Percentiles rank a stretch among this genome's conserved stretches.
phyloP scores from a whole-genome alignment of 2,113 vertebrate genomes.

The Cavia porcellus region DNA sequence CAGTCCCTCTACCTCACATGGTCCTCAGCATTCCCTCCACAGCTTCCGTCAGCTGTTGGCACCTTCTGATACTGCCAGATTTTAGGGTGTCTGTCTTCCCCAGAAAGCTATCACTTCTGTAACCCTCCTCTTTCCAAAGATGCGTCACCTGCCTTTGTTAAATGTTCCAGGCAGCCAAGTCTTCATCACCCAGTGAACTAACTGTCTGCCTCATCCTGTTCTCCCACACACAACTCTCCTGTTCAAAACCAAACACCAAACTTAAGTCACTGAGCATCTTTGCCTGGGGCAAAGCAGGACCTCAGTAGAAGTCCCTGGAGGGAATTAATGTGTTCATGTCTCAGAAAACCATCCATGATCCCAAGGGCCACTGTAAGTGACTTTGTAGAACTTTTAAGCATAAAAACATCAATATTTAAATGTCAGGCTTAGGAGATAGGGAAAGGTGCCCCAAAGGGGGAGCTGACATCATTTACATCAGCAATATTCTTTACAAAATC shows the following conservation, averaged over 20 bases:
- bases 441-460: not conserved
- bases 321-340: not conserved
- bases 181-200: not conserved
- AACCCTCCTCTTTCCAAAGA: not conserved
- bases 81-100: not conserved
- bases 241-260: not conserved
- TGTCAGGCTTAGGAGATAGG: not conserved
- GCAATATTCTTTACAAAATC: not conserved
- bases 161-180: not conserved
- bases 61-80: not conserved
- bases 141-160: not conserved
- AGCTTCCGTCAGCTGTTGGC: not conserved
- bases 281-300: not conserved
- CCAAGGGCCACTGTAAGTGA: not conserved
- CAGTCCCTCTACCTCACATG: rapidly evolving
- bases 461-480: not conserved
- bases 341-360: not conserved
- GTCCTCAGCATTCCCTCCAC: not conserved
- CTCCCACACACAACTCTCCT: not conserved
- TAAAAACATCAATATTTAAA: not conserved
- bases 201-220: not conserved
- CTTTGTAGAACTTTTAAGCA: not conserved
- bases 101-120: not conserved
- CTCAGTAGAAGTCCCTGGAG: not conserved
- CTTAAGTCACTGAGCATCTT: not conserved